Percentiles rank a stretch among this genome's conserved stretches.
These are phyloP conservation scores for Drosophila bocqueti DNA, from an alignment of 1,140 invertebrate genomes.

Conservation along the genomic window DNA sequence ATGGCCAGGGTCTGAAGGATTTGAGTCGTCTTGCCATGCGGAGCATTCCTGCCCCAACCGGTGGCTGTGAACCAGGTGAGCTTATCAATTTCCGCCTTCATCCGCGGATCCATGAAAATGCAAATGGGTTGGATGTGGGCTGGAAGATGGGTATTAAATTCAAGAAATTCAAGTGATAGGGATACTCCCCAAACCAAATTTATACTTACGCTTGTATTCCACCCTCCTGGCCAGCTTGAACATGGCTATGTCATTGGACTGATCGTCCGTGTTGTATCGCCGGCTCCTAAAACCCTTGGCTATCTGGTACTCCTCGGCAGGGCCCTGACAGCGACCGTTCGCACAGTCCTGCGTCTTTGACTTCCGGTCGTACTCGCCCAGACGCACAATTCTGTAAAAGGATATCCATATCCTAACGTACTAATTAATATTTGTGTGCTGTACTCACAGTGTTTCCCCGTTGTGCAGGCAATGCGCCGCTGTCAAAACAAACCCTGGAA, in stretches of 20 bases:
- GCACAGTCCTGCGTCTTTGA: neutral
- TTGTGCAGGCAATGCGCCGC: neutral
- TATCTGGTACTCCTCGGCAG: conserved; percentile 2
- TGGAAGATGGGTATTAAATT: neutral
- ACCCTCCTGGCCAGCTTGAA: conserved; percentile 3
- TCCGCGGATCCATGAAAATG: neutral
- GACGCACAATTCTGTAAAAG: neutral
- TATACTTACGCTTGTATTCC: conserved; percentile 3
- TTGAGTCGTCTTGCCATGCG: neutral
- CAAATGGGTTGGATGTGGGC: conserved; percentile 16
- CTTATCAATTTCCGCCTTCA: neutral
- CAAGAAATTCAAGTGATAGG: too few relatives aligned
- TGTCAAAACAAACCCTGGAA: conserved; percentile 12
- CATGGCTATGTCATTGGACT: conserved; percentile 7
- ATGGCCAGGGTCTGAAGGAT: conserved; percentile 8
- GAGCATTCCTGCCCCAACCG: neutral
- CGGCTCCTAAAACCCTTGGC: neutral
- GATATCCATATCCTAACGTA: neutral
- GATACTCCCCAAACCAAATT: neutral
- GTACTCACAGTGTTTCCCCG: neutral
- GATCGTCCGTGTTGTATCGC: neutral
- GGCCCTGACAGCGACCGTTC: neutral
- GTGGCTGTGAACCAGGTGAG: conserved; percentile 15
- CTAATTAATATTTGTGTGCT: neutral
- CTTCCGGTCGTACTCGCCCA: conserved; percentile 10